Conservation (phyloP, 2,888 invertebrate genomes). For the Entomobrya multifasciata region DNA sequence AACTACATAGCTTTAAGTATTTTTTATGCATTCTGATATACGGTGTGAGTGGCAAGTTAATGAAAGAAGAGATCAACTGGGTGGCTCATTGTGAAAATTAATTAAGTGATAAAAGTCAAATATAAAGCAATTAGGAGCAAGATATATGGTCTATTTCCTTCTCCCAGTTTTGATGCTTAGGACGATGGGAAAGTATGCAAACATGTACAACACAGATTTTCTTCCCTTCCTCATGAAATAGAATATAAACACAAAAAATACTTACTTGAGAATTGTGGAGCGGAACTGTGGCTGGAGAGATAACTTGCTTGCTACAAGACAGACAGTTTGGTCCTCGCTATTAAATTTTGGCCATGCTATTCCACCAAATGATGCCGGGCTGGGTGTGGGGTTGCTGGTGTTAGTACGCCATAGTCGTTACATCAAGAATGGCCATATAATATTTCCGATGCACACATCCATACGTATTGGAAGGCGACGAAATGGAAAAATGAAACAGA, state of each 20-base stretch:
- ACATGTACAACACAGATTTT: not conserved
- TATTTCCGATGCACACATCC: not conserved
- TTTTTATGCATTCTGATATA: not conserved
- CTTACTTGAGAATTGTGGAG: constrained; percentile 79
- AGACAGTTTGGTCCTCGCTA: constrained; percentile 75
- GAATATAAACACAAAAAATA: not conserved
- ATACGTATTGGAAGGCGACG: not conserved
- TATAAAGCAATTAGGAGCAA: constrained; percentile 75
- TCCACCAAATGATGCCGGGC: constrained; percentile 70
- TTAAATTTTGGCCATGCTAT: constrained; percentile 78
- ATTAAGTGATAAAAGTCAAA: constrained; percentile 79
- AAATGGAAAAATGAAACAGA: not conserved
- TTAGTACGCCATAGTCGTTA: not conserved
- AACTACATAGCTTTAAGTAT: not conserved
- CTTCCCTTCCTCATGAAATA: not conserved
- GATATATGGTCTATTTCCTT: constrained; percentile 59
- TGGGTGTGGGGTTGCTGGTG: constrained; percentile 76
- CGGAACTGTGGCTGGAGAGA: constrained; percentile 77
- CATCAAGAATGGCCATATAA: not conserved
- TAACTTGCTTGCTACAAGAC: constrained; percentile 75
- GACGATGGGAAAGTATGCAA: not conserved
- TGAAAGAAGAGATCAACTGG: constrained; percentile 59
- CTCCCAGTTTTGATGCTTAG: not conserved
- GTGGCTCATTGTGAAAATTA: constrained; percentile 72
- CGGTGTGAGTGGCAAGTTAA: constrained; percentile 38